Base-by-base conservation (phyloP, 2,888 invertebrate species). In the Cephus runcator region DNA sequence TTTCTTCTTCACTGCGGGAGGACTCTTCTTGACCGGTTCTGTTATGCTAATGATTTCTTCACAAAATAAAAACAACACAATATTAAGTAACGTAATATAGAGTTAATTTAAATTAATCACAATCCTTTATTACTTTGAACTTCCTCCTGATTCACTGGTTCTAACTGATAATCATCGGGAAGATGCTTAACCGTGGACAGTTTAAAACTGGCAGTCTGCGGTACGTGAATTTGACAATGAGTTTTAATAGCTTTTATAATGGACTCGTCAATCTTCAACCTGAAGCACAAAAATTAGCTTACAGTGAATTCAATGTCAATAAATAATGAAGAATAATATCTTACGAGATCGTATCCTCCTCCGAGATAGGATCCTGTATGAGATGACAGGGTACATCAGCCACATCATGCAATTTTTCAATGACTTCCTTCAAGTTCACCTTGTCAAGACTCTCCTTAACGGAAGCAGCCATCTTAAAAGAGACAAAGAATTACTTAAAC, bases 201-300 rank as follows among this genome's bases (percentile, higher is more conserved):
- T 79, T 88, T 89, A 82, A 92, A 93, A 15, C 85, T 84, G 0
- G 89, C 83, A 4, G 87, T 86, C 1, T 88, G 82, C 69, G 92
- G 92, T 12, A 92, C 89, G 75, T 92, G 90, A 71, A 94, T 79
- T 11, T 89, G 88, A n/a, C 93, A 90, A 82, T 92, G 93, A 77
- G 92, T 91, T 74, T 88, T 88, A 11, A 93, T 81, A 33, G 89
- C 80, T n/a, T 89, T 82, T 79, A 91, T 88, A 3, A 93, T 79
- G 34, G 92, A 91, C 69, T 92, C 89, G 80, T 93, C 92, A 2
- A 93, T 90, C 11, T 86, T 85, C 36, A 93, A 88, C 81, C 94
- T 93, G 84, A 82, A 81, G 68, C 80, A 77, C 69, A 77, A 78
- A 33, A 36, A 11, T 35, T 9, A 23, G 9, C 56, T 23, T 56